Conservation (phyloP, 1,140 invertebrate species). For the Drosophila ercepeae region DNA sequence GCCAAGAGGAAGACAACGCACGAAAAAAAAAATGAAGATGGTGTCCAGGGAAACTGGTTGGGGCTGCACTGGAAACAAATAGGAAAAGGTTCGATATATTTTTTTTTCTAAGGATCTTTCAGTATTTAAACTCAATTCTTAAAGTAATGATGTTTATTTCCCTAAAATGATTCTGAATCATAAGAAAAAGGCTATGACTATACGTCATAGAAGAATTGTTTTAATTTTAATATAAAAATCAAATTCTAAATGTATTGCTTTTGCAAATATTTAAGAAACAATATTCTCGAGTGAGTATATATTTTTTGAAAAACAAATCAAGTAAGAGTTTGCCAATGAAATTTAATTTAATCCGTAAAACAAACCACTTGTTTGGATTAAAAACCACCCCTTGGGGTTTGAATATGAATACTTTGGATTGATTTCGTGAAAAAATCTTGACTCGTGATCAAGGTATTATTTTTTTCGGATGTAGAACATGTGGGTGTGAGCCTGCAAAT, state of each 20-base stretch:
- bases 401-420: background rate
- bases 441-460: background rate
- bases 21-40: slow-evolving; percentile 34
- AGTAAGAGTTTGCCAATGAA: background rate
- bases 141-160: no score
- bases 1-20: slow-evolving; percentile 57
- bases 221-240: no score
- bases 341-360: background rate
- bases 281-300: background rate
- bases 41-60: slow-evolving; percentile 35
- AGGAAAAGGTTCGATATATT: no score
- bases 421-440: background rate
- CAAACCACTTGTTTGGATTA: background rate
- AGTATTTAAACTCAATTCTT: no score
- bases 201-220: no score
- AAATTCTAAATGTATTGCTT: background rate
- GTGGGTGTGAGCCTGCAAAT: slow-evolving; percentile 70
- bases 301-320: background rate
- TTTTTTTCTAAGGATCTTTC: no score
- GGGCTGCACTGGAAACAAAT: slow-evolving; percentile 7
- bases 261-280: background rate
- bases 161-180: no score
- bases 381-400: background rate
- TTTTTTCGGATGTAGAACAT: background rate
- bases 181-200: no score